phyloP scores from a whole-genome alignment of 2,797 vertebrate species.

The Varecia variegata region DNA sequence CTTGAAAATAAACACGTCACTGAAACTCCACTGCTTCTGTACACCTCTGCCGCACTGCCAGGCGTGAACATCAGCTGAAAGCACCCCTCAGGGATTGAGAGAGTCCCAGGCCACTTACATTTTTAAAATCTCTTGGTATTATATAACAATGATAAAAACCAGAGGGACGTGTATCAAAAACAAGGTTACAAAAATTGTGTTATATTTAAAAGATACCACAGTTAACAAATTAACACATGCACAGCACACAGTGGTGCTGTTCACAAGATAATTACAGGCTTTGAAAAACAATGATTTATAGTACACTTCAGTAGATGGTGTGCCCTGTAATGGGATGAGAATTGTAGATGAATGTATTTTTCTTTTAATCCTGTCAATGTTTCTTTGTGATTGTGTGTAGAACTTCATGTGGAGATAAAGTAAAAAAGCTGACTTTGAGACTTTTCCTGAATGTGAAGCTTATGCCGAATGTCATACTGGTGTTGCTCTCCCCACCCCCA shows the following conservation, averaged over 20 bases:
- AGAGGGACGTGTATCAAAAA: neutral
- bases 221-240: neutral
- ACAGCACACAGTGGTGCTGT: neutral
- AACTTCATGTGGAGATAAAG: neutral
- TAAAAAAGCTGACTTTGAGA: neutral
- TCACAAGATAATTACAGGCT: neutral
- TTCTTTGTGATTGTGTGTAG: neutral
- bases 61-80: neutral
- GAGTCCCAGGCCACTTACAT: neutral
- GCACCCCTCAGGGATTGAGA: neutral
- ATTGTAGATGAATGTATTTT: neutral
- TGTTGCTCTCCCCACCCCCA: neutral
- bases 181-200: neutral
- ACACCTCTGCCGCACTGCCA: neutral
- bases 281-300: neutral
- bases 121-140: neutral
- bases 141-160: neutral
- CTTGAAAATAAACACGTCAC: neutral
- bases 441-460: neutral
- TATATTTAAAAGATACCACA: neutral
- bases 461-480: neutral
- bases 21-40: neutral
- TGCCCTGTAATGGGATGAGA: neutral
- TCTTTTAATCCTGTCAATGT: neutral
- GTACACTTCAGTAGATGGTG: neutral